Percentiles rank a stretch among this genome's conserved stretches.
Conservation (phyloP, 2,888 invertebrate genomes). For the Lagria hirta region DNA sequence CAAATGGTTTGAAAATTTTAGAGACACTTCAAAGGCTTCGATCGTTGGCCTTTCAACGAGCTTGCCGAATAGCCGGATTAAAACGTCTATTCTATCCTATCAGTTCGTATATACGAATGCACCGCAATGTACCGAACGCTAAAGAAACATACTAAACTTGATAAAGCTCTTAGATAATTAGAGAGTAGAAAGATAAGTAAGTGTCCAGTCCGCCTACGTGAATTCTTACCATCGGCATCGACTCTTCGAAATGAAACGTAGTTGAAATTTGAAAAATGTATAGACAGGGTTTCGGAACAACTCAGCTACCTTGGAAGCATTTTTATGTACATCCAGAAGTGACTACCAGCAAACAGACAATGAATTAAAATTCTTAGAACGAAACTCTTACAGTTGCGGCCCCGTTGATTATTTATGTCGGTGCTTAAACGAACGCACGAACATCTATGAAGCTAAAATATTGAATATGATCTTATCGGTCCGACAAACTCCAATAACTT, state of each 20-base stretch:
- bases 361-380: constrained; percentile 49
- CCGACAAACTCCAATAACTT: constrained; percentile 28
- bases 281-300: constrained; percentile 33
- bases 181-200: constrained; percentile 50
- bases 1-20: too few species aligned
- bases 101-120: constrained; percentile 32
- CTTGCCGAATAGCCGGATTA: constrained; percentile 39
- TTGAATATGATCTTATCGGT: constrained; percentile 46
- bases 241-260: constrained; percentile 26
- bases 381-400: constrained; percentile 45
- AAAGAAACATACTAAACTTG: constrained; percentile 47
- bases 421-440: too few species aligned
- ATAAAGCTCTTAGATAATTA: constrained; percentile 52
- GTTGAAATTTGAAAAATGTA: constrained; percentile 41
- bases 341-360: constrained; percentile 41
- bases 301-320: constrained; percentile 40
- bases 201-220: constrained; percentile 42
- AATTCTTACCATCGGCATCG: constrained; percentile 24
- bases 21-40: too few species aligned
- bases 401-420: constrained; percentile 48
- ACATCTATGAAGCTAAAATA: constrained; percentile 45
- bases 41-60: constrained; percentile 41
- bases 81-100: constrained; percentile 36
- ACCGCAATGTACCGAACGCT: constrained; percentile 36
- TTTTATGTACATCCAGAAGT: constrained; percentile 39